phyloP scores from a whole-genome alignment of 2,797 vertebrate species.

The Lophotriccus pileatus region DNA sequence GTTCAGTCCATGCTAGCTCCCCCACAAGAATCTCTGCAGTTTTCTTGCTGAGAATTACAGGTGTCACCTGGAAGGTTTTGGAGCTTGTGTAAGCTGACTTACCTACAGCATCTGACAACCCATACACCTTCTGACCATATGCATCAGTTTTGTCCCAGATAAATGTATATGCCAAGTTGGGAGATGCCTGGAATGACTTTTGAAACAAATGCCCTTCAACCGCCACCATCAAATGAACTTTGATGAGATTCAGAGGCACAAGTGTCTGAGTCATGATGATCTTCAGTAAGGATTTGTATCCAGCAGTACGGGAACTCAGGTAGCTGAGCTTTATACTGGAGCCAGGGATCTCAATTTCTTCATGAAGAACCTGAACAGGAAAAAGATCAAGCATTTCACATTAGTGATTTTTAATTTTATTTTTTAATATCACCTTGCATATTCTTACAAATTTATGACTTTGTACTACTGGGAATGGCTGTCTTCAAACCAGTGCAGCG shows the following conservation, averaged over 20 bases:
- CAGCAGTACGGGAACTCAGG: slow-evolving; percentile 92
- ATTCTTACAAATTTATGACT: neutral
- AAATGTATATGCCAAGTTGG: slow-evolving; percentile 96
- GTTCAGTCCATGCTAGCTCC: neutral
- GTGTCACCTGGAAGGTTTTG: neutral
- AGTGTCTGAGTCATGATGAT: slow-evolving; percentile 95
- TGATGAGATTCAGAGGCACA: slow-evolving; percentile 93
- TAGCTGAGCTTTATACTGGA: slow-evolving; percentile 91
- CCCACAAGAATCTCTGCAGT: neutral
- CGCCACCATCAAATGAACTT: slow-evolving; percentile 97
- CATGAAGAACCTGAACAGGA: slow-evolving; percentile 90
- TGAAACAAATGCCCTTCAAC: slow-evolving; percentile 98
- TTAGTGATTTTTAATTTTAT: neutral
- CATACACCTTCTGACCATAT: slow-evolving; percentile 94
- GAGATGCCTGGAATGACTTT: slow-evolving; percentile 96
- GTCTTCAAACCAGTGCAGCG: neutral
- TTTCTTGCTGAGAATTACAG: neutral
- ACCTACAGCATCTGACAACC: slow-evolving; percentile 94
- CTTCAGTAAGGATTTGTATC: slow-evolving; percentile 95
- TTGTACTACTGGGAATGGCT: neutral
- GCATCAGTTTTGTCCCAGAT: slow-evolving; percentile 99
- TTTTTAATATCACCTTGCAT: neutral
- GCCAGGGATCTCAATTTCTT: slow-evolving; percentile 94
- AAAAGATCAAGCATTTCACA: neutral
- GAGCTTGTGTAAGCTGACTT: slow-evolving; percentile 49